Percentiles rank a stretch among this genome's conserved stretches.
Evolutionary conservation across 2,113 vertebrate genomes (phyloP).

Genomic region (Microcebus lehilahytsara): DNA sequence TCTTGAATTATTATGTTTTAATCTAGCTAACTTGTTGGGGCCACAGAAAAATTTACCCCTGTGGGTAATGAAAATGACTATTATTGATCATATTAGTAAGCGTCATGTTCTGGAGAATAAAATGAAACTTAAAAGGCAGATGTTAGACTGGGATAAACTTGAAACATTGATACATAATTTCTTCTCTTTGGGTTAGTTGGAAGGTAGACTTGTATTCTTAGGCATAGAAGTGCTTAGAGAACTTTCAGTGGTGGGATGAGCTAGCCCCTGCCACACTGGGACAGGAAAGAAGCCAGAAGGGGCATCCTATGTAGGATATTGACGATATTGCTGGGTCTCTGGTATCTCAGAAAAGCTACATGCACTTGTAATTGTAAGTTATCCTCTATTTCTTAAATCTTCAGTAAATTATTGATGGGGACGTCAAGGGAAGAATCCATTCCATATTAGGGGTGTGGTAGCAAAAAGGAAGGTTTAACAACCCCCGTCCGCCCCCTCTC

Average conservation of each 20-base stretch:
- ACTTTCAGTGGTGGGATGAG: neutral
- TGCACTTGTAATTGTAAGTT: neutral
- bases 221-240: neutral
- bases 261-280: neutral
- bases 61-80: neutral
- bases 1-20: constrained; percentile 1
- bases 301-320: neutral
- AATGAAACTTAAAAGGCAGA: neutral
- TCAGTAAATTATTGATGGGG: neutral
- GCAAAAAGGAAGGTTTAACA: neutral
- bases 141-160: neutral
- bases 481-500: too few species aligned
- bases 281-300: neutral
- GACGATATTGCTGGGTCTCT: neutral
- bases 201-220: neutral
- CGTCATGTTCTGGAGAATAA: neutral
- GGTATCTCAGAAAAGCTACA: constrained; percentile 6
- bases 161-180: neutral
- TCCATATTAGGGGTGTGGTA: neutral
- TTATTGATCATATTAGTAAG: neutral
- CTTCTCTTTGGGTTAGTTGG: neutral
- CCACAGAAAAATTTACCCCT: neutral
- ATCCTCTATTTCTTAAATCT: neutral
- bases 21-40: neutral
- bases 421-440: neutral